Percentiles rank a stretch among this genome's conserved stretches.
Evolutionary conservation across 2,888 invertebrate genomes (phyloP).

Genomic region (Caprella mutica): DNA sequence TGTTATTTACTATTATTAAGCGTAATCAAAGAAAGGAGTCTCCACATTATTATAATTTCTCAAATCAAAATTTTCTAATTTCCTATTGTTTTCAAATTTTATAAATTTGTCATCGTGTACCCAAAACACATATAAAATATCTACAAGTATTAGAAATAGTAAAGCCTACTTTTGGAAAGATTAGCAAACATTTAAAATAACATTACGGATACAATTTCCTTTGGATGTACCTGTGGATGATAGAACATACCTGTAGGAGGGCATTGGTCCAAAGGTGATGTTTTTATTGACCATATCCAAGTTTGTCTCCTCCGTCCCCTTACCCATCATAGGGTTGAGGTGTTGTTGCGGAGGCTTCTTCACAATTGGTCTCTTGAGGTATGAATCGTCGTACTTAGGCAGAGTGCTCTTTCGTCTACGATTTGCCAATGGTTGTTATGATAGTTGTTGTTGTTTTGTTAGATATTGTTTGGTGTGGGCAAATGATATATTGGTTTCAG

Average conservation of each 20-base stretch:
- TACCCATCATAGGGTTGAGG: conserved; percentile 30
- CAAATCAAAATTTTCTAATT: too few relatives aligned
- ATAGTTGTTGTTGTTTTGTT: too few relatives aligned
- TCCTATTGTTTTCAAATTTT: too few relatives aligned
- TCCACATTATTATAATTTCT: too few relatives aligned
- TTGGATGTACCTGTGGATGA: too few relatives aligned
- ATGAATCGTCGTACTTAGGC: conserved; percentile 77
- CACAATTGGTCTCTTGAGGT: conserved; percentile 67
- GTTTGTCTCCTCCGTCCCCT: conserved; percentile 30
- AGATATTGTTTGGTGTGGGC: too few relatives aligned
- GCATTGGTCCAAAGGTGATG: conserved; percentile 63
- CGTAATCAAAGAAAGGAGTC: background rate
- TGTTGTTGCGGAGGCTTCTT: conserved; percentile 42
- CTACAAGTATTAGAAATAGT: background rate
- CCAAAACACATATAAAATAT: too few relatives aligned
- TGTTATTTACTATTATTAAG: too few relatives aligned
- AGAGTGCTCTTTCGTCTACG: conserved; percentile 65
- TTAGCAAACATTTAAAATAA: background rate
- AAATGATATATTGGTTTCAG: too few relatives aligned
- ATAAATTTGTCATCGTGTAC: too few relatives aligned
- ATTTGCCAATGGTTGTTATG: too few relatives aligned
- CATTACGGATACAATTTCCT: background rate
- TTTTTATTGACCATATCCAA: conserved; percentile 57
- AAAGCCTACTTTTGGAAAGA: too few relatives aligned
- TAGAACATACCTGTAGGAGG: conserved; percentile 39